Base-by-base conservation (phyloP, 2,797 vertebrate genomes). In the Phyllotis vaccarum region DNA sequence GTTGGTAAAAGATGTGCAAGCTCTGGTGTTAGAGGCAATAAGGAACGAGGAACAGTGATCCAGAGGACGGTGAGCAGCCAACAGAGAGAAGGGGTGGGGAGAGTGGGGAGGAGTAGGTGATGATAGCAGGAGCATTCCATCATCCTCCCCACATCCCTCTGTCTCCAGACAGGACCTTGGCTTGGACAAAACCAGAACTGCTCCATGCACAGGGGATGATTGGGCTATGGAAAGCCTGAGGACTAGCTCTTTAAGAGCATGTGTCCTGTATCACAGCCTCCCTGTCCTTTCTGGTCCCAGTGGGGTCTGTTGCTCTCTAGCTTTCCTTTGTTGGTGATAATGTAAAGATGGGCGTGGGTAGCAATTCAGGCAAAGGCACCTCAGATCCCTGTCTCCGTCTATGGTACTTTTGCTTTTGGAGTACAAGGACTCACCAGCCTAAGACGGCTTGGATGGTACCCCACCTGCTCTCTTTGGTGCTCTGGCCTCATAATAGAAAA, bases 131-230 rank as follows among this genome's bases (percentile, higher is more conserved):
- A 37, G 5, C 46, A 40, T 68, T 8, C 1, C 2, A 0, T 31
- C 52, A 0, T 14, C 54, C 6, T 75, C 27, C 49, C 19, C 5
- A 0, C 2, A 0, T 0, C 29, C 2, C 46, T 54, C 68, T 2
- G 13, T 5, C 62, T 29, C 58, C 6, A 16, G 78, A n/a, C 64
- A 74, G 54, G 31, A 9, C 31, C 43, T 24, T 5, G 24, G 37
- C 43, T 6, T 8, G 34, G 72, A 46, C 12, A 21, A 74, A 19
- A 0, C 54, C 72, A 68, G 72, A 29, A 22, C 22, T 22, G 1
- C 37, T 1, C 2, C 24, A 1, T 1, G 75, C 1, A 16, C 31
- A 3, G 2, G 0, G 16, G n/a, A 0, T n/a, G 9, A 2, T 0
- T 16, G 24, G 66, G 31, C 74, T 22, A 2, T 31, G 49, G 62